Percentiles rank a stretch among this genome's conserved stretches.
phyloP scores from a whole-genome alignment of 2,888 invertebrate species.

The Sesia bembeciformis region DNA sequence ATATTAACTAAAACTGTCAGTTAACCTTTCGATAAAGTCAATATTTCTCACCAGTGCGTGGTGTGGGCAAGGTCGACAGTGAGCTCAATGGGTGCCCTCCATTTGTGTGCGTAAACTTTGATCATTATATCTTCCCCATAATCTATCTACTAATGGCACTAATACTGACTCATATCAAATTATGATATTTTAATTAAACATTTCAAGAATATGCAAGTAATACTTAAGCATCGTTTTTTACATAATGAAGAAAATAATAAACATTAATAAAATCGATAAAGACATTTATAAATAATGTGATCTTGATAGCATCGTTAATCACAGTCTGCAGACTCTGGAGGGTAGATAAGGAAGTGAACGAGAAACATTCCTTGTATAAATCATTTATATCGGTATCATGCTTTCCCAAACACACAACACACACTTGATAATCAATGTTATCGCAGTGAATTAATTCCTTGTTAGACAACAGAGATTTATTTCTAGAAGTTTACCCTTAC shows the following conservation, averaged over 20 bases:
- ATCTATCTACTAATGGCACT: slow-evolving; percentile 3
- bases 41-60: slow-evolving; percentile 13
- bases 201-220: neutral
- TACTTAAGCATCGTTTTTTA: too few relatives aligned
- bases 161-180: neutral
- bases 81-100: neutral
- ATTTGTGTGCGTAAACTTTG: slow-evolving; percentile 2
- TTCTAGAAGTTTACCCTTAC: slow-evolving; percentile 12
- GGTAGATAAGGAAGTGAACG: neutral
- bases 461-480: slow-evolving; percentile 13
- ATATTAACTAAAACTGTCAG: neutral
- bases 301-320: neutral
- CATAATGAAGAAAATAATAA: too few relatives aligned
- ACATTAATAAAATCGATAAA: too few relatives aligned
- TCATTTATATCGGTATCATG: neutral
- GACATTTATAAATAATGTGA: neutral
- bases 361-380: neutral
- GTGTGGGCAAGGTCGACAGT: slow-evolving; percentile 3
- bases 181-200: neutral
- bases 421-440: neutral
- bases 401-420: neutral
- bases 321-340: neutral
- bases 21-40: slow-evolving; percentile 12
- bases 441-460: slow-evolving; percentile 4
- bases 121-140: slow-evolving; percentile 4